These are phyloP conservation scores for Hydractinia echinata DNA, from an alignment of 30 jellyfish, hydroid and myxozoan species.

Conservation along the genomic window DNA sequence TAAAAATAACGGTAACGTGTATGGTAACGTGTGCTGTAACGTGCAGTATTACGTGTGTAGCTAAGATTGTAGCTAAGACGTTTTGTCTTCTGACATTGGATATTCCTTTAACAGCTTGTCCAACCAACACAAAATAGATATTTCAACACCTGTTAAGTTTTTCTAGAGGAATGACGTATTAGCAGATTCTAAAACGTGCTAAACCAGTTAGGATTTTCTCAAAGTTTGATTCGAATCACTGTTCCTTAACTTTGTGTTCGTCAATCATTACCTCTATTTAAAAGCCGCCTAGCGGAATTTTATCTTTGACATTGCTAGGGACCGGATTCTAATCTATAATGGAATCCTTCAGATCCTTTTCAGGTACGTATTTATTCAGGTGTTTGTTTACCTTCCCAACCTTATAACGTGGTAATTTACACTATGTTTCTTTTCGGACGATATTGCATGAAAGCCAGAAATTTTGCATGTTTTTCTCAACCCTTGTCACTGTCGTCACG, in stretches of 20 bases:
- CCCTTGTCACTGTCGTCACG: background rate
- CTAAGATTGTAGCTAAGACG: too few species aligned
- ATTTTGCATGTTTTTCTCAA: background rate
- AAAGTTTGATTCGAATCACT: background rate
- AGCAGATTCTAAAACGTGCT: background rate
- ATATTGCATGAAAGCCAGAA: too few species aligned
- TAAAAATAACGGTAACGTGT: too few species aligned
- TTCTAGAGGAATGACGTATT: background rate
- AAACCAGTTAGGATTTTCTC: background rate
- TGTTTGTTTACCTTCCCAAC: too few species aligned
- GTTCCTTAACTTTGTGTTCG: background rate
- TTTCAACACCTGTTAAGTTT: background rate
- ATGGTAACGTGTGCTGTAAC: too few species aligned
- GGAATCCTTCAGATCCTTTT: constrained; percentile 1
- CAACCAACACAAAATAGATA: too few species aligned
- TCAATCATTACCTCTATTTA: background rate
- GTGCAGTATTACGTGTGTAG: too few species aligned
- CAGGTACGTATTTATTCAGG: too few species aligned
- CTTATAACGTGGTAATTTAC: too few species aligned
- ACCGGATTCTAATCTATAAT: background rate
- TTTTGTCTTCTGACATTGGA: background rate
- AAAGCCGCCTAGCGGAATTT: constrained; percentile 8
- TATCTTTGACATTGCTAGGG: background rate
- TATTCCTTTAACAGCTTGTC: background rate
- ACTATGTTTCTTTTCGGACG: too few species aligned